Evolutionary conservation across 2,888 invertebrate species (phyloP), one percentile per base, ranked within the genome.

Genomic region (Lepidocyrtoides sp.): DNA sequence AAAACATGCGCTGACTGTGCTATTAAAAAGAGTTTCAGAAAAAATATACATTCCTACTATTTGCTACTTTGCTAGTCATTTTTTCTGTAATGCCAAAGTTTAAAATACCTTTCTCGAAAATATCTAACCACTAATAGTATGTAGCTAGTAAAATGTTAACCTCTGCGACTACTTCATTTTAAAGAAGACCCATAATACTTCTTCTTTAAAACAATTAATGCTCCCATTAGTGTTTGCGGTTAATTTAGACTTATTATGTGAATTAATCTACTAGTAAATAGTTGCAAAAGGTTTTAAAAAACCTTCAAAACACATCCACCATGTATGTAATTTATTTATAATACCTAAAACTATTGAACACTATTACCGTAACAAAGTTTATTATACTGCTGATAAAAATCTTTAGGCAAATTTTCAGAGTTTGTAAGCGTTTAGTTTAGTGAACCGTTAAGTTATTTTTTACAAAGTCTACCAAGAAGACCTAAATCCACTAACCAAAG

Each of bases 371-470:
- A 69, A 69, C 69, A 36, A 69, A 60, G 36, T 69, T 44, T 0
- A 17, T 5, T 8, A 0, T 44, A 5, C 0, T 44, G 44, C 3
- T 29, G 72, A 41, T 41, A 44, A 44, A 41, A 23, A 72, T 72
- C 12, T 72, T 41, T 20, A 36, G 23, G 26, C 17, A n/a, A 81
- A 81, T 81, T 81, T 60, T 81, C 81, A n/a, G 60, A 81, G 60
- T 81, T 81, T 81, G 60, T 14, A 81, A 81, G 60, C 81, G 81
- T 81, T 81, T 60, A 81, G 81, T 60, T 26, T 72, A 44, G 72
- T 72, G 44, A 72, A 14, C 20, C 72, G 72, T 72, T 20, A 72
- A 4, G 69, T 17, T 36, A 1, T 57, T 57, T 23, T 23, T 10
- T 36, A 36, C 8, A 36, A 5, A 36, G 4, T 5, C n/a, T 29